Evolutionary conservation across 2,113 vertebrate species (phyloP), one percentile per base, ranked within the genome.

Genomic region (Xerus inauris): DNA sequence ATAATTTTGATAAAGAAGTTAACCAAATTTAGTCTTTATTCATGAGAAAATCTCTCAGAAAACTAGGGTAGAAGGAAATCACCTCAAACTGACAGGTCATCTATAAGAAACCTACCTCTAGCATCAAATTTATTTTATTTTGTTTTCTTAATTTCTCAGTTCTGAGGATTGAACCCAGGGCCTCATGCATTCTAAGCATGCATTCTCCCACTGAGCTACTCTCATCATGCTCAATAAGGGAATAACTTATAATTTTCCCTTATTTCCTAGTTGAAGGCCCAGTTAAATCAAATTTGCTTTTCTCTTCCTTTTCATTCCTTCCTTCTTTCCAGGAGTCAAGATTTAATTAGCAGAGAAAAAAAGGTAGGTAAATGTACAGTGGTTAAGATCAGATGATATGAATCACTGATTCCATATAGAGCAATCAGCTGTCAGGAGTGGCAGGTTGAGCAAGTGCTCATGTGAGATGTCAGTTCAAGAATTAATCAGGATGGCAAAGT

Each of bases 401-500:
- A 71, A 59, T 8, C 38, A 57, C 38, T 7, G 32, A 40, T 24
- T 40, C 19, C 62, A 26, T 17, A 5, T 3, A 49, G 12, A 94
- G 76, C 8, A 20, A 16, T 42, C 11, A 40, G 84, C 35, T 40
- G 16, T 28, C 26, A 26, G 3, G 8, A 73, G 65, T 24, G 11
- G 19, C 20, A n/a, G 16, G 3, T 22, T 8, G 35, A 24, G 1
- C 20, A 28, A 14, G 3, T 3, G 42, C 2, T 28, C 2, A 0
- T 20, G 6, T 22, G 30, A 32, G 5, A 47, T 45, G 6, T 64
- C 16, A 17, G 24, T 3, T 35, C 51, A 59, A 32, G 75, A 42
- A 14, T 11, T 28, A 19, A 16, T 5, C 5, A 42, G 14, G 17
- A 49, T 16, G 4, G 49, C 2, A 0, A 6, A 17, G 7, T 38